Evolutionary conservation across 2,797 vertebrate species (phyloP).

Genomic region (Mormyrus hasselquistii): DNA sequence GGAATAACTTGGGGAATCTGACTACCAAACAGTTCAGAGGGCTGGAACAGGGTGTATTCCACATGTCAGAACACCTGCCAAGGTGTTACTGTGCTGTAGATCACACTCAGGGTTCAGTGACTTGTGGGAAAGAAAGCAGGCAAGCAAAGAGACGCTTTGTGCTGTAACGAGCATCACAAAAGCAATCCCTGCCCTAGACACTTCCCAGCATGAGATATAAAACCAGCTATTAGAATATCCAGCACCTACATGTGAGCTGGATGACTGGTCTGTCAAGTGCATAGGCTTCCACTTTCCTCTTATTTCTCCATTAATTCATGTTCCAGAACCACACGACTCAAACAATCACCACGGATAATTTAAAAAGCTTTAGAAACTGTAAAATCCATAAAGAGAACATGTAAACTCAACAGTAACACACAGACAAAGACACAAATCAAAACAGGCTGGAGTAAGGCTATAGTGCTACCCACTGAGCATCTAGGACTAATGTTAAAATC

Average conservation of each 20-base stretch:
- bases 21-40: background rate
- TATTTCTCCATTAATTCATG: background rate
- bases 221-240: background rate
- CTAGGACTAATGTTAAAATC: background rate
- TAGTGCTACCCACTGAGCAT: background rate
- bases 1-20: background rate
- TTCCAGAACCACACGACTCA: background rate
- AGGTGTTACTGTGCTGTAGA: constrained; percentile 32
- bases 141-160: background rate
- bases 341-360: background rate
- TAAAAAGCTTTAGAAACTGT: background rate
- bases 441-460: background rate
- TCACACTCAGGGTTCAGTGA: background rate
- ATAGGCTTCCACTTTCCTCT: background rate
- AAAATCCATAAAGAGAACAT: background rate
- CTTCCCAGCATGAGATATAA: background rate
- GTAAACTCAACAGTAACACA: background rate
- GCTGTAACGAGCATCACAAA: background rate
- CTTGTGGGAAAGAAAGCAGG: background rate
- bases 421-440: background rate
- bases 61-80: constrained; percentile 34
- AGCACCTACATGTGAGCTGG: background rate
- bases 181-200: background rate
- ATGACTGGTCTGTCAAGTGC: background rate
- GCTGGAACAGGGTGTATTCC: constrained; percentile 32